Base-by-base conservation (phyloP, 2,888 invertebrate genomes). In the Anoplius nigerrimus region DNA sequence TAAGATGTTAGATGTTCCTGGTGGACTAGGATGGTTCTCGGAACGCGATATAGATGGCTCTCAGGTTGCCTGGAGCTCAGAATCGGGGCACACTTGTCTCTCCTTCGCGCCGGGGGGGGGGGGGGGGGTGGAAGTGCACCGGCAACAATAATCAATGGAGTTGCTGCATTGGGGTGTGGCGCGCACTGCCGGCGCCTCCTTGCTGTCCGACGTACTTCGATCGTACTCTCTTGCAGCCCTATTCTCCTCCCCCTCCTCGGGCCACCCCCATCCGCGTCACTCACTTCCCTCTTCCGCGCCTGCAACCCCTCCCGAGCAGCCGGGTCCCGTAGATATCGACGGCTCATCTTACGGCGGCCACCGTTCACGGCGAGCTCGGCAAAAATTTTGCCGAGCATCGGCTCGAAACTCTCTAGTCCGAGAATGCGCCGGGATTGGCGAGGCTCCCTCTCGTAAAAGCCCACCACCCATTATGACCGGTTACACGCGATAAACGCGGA, bases 81-180 rank as follows among this genome's bases (percentile, higher is more conserved):
- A 78, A 76, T 74, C 76, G 68, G 71, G 68, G 70, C 68, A 72
- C 71, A 72, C 74, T 79, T 74, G 75, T 75, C 76, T 75, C 69
- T 77, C 74, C 76, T 70, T 56, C 57, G 18, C 56, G 48, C 24
- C 42, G 56, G 34, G 56, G 42, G 16, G n/a, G 55, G 63, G 68
- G 72, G 72, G 66, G 74, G 74, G 65, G 73, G 68, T 76, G 81
- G 75, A 83, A 81, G 78, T 82, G 81, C 82, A 83, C 79, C 75
- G 74, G 84, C 86, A 86, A 87, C 87, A 87, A 87, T 87, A 87
- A 87, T 87, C 87, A 87, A 87, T 87, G 87, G 83, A 87, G 87
- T 84, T 84, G 84, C 86, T 85, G 86, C 86, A 86, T 84, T 81
- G 84, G 87, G 87, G 86, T 87, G 87, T 87, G 87, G 87, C 86